Base-by-base conservation (phyloP, 2,113 vertebrate species). In the Monarcha castaneiventris region DNA sequence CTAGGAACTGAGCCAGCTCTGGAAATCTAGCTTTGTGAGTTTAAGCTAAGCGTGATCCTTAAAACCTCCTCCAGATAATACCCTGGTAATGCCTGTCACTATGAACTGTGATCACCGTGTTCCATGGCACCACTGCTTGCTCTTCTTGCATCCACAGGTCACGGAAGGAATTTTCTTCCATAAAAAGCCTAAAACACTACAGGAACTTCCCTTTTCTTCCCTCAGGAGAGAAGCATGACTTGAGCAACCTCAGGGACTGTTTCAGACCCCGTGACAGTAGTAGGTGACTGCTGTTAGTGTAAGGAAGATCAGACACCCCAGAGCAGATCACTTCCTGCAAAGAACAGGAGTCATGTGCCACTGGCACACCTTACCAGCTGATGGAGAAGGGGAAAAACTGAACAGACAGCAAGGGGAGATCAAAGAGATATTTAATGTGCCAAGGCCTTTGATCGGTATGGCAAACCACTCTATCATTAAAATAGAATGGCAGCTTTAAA, bases 91-190 rank as follows among this genome's bases (percentile, higher is more conserved):
- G 55, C 39, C 43, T 83, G 56, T 21, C 86, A 32, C 39, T 39
- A 2, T 25, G 20, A 84, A 48, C 64, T 58, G 48, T 55, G 80
- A 89, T 64, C 59, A 76, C 39, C 10, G 10, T 1, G 7, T 48
- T 21, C 6, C 4, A 15, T 2, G n/a, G 33, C 54, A 76, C 52
- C 27, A 30, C 48, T 22, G 20, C 4, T 26, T 3, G 3, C 30
- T 46, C 37, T 14, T 43, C 37, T 12, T 23, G 21, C 30, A 62
- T 20, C 51, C 30, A 11, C 6, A 19, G 33, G 14, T 33, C 85
- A 59, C 0, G 0, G 25, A 66, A 49, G 26, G 22, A 71, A 84
- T 55, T 44, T n/a, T 21, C 27, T 68, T 56, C 49, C 32, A 13
- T n/a, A 19, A 48, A 72, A 73, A 6, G 12, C 35, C 14, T 26